phyloP scores from a whole-genome alignment of 2,888 invertebrate genomes.

The Trileptium ribeirensis region DNA sequence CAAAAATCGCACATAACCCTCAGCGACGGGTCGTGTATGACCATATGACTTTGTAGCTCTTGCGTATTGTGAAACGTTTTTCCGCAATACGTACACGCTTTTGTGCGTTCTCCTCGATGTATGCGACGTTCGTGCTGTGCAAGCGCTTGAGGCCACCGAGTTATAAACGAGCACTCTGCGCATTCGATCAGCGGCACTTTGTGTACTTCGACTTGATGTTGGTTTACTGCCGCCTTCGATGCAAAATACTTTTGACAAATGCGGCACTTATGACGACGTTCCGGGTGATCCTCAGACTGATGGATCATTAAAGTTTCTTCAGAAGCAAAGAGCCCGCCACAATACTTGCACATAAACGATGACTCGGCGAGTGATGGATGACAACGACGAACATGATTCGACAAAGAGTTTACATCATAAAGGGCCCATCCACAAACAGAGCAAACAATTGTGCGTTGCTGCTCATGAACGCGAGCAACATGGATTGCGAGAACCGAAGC shows the following conservation, averaged over 20 bases:
- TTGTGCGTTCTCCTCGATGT: background rate
- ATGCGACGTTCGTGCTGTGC: background rate
- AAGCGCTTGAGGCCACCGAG: background rate
- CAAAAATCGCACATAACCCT: background rate
- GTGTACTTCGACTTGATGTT: background rate
- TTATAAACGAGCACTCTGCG: background rate
- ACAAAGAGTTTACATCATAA: background rate
- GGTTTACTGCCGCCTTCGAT: background rate
- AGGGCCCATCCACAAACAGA: background rate
- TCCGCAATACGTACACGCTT: background rate
- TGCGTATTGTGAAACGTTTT: background rate
- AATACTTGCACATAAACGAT: background rate
- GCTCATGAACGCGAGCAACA: background rate
- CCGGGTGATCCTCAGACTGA: background rate
- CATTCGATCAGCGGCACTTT: background rate
- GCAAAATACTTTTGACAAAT: background rate
- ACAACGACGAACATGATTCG: background rate
- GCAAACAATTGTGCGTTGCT: background rate
- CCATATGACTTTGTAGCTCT: background rate
- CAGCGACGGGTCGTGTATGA: background rate
- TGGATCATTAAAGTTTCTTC: background rate
- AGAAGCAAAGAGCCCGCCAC: background rate
- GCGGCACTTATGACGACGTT: background rate
- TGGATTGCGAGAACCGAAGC: background rate
- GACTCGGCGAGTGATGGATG: background rate